phyloP scores from a whole-genome alignment of 2,113 vertebrate genomes.

The Alces alces region DNA sequence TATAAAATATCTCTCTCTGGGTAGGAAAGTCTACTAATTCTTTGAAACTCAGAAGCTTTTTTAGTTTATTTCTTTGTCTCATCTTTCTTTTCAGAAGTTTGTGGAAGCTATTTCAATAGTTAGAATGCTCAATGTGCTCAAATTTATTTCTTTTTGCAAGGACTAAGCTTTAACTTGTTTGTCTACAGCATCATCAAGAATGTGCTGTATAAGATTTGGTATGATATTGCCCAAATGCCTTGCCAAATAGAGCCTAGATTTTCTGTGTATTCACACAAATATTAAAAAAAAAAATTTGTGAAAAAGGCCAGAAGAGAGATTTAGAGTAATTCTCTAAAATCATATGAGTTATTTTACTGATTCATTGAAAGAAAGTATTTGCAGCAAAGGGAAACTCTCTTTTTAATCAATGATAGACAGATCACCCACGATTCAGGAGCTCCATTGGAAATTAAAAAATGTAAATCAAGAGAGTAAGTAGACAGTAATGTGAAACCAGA shows the following conservation, averaged over 20 bases:
- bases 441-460: not conserved
- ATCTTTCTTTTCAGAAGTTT: not conserved
- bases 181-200: not conserved
- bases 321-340: not conserved
- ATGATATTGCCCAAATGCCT: not conserved
- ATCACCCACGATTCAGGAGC: not conserved
- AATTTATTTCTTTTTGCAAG: not conserved
- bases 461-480: conserved; percentile 11
- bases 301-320: not conserved
- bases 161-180: not conserved
- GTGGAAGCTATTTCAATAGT: not conserved
- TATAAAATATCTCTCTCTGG: not conserved
- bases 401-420: conserved; percentile 20
- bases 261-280: not conserved
- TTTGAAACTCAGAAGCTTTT: not conserved
- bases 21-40: not conserved
- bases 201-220: not conserved
- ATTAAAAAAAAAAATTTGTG: not conserved
- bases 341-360: not conserved
- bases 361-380: not conserved
- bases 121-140: not conserved
- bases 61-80: not conserved
- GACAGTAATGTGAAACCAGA: not conserved
- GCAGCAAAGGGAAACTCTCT: not conserved
- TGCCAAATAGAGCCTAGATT: not conserved